These are phyloP conservation scores for Halictus ligatus DNA, from an alignment of 2,888 invertebrate genomes.

Conservation along the genomic window DNA sequence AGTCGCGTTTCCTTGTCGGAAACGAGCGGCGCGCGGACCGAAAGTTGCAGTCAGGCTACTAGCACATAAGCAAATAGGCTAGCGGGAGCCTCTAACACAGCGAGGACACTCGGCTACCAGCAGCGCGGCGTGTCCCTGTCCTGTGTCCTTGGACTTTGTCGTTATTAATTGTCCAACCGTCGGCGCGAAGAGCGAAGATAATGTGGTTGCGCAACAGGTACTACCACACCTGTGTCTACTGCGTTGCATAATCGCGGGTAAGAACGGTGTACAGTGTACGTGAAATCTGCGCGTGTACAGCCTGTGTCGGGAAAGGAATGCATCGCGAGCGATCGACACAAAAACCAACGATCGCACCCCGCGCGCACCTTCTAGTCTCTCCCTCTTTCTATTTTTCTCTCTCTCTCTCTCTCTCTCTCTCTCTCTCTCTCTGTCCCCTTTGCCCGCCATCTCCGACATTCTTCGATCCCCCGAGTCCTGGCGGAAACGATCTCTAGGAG, in stretches of 20 bases:
- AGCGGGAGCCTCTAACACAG: constrained; percentile 28
- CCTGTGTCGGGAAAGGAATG: constrained; percentile 44
- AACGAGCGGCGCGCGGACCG: constrained; percentile 7
- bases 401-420: no score
- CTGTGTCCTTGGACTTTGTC: constrained; percentile 82
- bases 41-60: constrained; percentile 31
- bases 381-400: neutral
- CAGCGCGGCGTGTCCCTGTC: constrained; percentile 49
- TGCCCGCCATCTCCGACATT: neutral
- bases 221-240: constrained; percentile 74
- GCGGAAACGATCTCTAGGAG: neutral
- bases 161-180: constrained; percentile 83
- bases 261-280: constrained; percentile 61
- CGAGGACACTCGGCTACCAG: constrained; percentile 50
- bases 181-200: constrained; percentile 81
- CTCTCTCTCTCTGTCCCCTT: neutral
- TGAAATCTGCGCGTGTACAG: constrained; percentile 48
- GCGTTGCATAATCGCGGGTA: constrained; percentile 75
- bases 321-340: constrained; percentile 38
- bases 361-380: neutral
- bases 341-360: constrained; percentile 10
- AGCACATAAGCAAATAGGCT: neutral
- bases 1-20: neutral
- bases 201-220: constrained; percentile 82
- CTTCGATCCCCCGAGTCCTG: neutral